A percentile compares a stretch with the other conserved stretches of the same genome.
Conservation (phyloP, 1,140 invertebrate genomes). For the Scylla paramamosain region DNA sequence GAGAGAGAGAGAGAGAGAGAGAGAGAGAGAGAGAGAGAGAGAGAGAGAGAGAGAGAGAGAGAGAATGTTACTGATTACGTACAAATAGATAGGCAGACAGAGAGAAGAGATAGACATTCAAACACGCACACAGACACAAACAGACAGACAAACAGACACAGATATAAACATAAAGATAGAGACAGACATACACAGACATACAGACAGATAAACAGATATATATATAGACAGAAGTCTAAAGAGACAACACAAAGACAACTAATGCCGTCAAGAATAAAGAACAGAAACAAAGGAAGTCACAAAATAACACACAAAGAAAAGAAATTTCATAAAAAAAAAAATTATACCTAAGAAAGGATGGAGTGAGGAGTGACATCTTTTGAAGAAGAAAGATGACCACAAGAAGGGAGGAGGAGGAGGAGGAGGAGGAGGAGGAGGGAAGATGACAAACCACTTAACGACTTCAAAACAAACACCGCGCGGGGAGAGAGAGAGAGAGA, state of each 20-base stretch:
- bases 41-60: background rate
- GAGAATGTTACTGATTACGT: background rate
- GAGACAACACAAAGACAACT: background rate
- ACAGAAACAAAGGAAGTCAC: too few relatives aligned
- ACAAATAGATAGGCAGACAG: constrained; percentile 9
- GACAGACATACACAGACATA: background rate
- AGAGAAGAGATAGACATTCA: constrained; percentile 27
- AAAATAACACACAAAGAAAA: too few relatives aligned
- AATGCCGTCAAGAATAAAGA: too few relatives aligned
- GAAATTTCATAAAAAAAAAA: too few relatives aligned
- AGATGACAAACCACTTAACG: too few relatives aligned
- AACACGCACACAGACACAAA: background rate
- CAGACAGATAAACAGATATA: too few relatives aligned
- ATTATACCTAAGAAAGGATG: too few relatives aligned
- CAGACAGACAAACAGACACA: background rate
- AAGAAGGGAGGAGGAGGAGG: too few relatives aligned
- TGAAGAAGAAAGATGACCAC: too few relatives aligned
- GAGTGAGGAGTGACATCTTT: too few relatives aligned
- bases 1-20: constrained; percentile 29
- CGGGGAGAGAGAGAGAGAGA: background rate
- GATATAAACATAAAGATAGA: background rate
- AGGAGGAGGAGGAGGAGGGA: too few relatives aligned
- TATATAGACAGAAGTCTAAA: background rate
- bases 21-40: background rate
- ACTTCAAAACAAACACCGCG: too few relatives aligned